A percentile compares a stretch with the other conserved stretches of the same genome.
Evolutionary conservation across 1,140 invertebrate genomes (phyloP).

Genomic region (Tetramorium parvispinum): DNA sequence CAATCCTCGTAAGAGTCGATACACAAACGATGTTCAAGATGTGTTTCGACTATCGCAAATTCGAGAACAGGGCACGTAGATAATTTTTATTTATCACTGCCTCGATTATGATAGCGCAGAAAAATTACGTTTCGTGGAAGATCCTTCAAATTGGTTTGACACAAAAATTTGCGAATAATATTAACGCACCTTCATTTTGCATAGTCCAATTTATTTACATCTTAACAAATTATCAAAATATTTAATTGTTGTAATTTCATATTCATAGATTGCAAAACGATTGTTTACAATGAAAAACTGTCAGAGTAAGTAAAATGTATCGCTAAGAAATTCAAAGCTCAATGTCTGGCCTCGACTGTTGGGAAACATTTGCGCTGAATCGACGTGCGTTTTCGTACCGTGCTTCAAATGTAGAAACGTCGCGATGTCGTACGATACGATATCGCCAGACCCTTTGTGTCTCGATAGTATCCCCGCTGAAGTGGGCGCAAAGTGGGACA

Average conservation of each 20-base stretch:
- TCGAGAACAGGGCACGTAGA: background rate
- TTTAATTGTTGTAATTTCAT: background rate
- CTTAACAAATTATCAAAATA: background rate
- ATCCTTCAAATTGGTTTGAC: background rate
- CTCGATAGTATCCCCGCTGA: background rate
- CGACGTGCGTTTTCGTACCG: background rate
- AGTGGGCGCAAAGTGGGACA: background rate
- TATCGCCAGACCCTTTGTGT: constrained; percentile 31
- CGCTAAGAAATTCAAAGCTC: constrained; percentile 2
- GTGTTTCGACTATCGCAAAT: constrained; percentile 8
- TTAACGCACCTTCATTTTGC: background rate
- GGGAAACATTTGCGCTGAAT: constrained; percentile 16
- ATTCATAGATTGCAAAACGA: background rate
- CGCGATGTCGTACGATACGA: background rate
- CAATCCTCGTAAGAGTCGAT: constrained; percentile 45
- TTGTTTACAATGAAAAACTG: background rate
- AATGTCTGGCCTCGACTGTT: background rate
- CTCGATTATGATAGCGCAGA: background rate
- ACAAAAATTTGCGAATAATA: background rate
- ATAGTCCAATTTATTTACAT: background rate
- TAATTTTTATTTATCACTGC: constrained; percentile 23
- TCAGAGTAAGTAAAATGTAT: background rate
- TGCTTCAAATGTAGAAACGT: constrained; percentile 2
- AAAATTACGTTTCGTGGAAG: background rate
- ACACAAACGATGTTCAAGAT: constrained; percentile 40